Base-by-base conservation (phyloP, 2,888 invertebrate species). In the Lagria hirta region DNA sequence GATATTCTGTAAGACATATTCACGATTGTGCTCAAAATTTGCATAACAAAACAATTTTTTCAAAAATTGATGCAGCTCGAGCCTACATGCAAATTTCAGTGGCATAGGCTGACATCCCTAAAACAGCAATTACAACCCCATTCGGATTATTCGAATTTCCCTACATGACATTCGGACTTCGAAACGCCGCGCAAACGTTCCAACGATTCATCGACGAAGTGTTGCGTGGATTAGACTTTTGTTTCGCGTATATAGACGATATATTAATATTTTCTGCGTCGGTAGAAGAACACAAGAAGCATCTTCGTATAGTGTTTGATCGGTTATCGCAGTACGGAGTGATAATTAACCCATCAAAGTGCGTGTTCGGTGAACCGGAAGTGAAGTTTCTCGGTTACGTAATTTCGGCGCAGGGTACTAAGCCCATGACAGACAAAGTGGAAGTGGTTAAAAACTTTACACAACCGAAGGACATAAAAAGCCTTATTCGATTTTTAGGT, bases 181-280 rank as follows among this genome's bases (percentile, higher is more conserved):
- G 68, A 1, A 72, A 73, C 40, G 68, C 72, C 0, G 64, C 64
- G 1, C 67, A 72, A 45, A 66, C 68, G 0, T 64, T 72, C 51
- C 66, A 70, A 40, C 55, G 66, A 5, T 69, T 69, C 21, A 62
- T 72, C 4, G 63, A 70, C 28, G 57, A 58, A n/a, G 53, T 57
- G 3, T 16, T 56, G 0, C 45, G 54, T 2, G 62, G 60, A 3
- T 36, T 65, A 1, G 64, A 64, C 13, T 64, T 70, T 40, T 45
- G 45, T 28, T 56, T 58, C 34, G 38, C 49, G 0, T 71, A 69
- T 32, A 32, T 71, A 0, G 68, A 70, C 18, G 66, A 68, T 41
- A 53, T 68, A 21, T 40, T 68, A 4, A 24, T 55, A n/a, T 43
- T 49, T 6, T 60, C 61, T 3, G 3, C 6, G 4, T 24, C 41